phyloP scores from a whole-genome alignment of 2,888 invertebrate species.

The Hirtodrosophila cameraria region DNA sequence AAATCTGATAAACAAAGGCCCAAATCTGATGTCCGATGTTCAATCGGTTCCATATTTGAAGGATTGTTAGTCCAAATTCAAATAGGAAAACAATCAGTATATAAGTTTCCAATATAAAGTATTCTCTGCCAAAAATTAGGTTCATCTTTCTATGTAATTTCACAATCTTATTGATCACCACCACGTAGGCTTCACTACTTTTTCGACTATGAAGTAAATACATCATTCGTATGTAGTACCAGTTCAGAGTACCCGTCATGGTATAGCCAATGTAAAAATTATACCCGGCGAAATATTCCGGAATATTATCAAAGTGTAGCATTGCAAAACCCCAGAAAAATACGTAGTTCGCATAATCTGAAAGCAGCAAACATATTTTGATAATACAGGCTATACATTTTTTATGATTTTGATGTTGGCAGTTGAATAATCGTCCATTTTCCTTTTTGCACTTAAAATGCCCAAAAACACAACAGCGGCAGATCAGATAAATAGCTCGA shows the following conservation, averaged over 20 bases:
- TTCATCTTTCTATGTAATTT: slow-evolving; percentile 2
- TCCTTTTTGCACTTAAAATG: slow-evolving; percentile 3
- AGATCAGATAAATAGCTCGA: not conserved
- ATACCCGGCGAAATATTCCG: too few relatives aligned
- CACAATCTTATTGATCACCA: not conserved
- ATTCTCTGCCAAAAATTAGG: not conserved
- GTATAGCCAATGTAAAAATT: not conserved
- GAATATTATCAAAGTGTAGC: not conserved
- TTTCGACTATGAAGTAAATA: slow-evolving; percentile 2
- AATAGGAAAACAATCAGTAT: not conserved
- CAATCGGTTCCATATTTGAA: not conserved
- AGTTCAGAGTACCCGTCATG: not conserved
- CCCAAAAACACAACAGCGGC: not conserved
- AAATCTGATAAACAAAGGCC: not conserved
- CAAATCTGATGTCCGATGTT: accelerated
- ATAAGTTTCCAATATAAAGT: not conserved
- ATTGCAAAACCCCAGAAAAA: not conserved
- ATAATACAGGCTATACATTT: not conserved
- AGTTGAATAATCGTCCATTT: not conserved
- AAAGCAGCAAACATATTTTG: not conserved
- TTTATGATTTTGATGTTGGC: not conserved
- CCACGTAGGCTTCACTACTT: not conserved
- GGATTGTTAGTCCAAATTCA: not conserved
- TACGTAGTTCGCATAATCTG: accelerated
- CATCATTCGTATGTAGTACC: not conserved